Conservation (phyloP, 2,113 vertebrate species). For the Chionomys nivalis region DNA sequence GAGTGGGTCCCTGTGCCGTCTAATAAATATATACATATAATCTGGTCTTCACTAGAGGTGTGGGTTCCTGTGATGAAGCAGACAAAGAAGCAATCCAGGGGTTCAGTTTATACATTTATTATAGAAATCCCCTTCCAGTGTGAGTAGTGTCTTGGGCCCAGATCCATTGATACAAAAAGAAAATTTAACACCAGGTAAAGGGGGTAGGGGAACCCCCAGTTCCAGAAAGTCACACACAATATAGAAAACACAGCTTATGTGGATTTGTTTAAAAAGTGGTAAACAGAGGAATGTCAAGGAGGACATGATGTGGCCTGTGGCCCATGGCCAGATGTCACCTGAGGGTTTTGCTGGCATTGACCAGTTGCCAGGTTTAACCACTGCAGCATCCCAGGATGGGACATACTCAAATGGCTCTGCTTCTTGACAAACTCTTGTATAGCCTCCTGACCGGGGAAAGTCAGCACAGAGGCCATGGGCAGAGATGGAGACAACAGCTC, state of each 20-base stretch:
- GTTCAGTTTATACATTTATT: slow-evolving; percentile 83
- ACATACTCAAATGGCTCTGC: slow-evolving; percentile 41
- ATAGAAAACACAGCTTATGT: slow-evolving; percentile 77
- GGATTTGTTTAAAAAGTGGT: slow-evolving; percentile 70
- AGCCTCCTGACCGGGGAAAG: slow-evolving; percentile 12
- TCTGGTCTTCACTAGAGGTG: neutral
- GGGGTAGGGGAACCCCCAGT: slow-evolving; percentile 58
- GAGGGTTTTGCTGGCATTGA: slow-evolving; percentile 65
- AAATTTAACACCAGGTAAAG: slow-evolving; percentile 74
- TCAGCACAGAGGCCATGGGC: slow-evolving; percentile 25
- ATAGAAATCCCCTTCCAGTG: slow-evolving; percentile 81
- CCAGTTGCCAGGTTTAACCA: slow-evolving; percentile 55
- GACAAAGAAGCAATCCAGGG: slow-evolving; percentile 25
- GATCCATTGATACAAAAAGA: slow-evolving; percentile 75
- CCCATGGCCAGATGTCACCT: slow-evolving; percentile 64
- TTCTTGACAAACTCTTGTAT: neutral
- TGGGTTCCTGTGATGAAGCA: neutral
- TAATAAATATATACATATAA: neutral
- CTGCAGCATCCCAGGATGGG: slow-evolving; percentile 53
- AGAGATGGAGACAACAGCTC: slow-evolving; percentile 20
- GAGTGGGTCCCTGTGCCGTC: neutral
- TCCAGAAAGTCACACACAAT: slow-evolving; percentile 75
- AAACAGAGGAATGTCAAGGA: slow-evolving; percentile 67
- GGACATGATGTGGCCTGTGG: slow-evolving; percentile 46
- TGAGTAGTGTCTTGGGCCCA: slow-evolving; percentile 72